Percentiles rank a stretch among this genome's conserved stretches.
These are phyloP conservation scores for Patella pellucida DNA, from an alignment of 2,888 invertebrate species.

Conservation along the genomic window DNA sequence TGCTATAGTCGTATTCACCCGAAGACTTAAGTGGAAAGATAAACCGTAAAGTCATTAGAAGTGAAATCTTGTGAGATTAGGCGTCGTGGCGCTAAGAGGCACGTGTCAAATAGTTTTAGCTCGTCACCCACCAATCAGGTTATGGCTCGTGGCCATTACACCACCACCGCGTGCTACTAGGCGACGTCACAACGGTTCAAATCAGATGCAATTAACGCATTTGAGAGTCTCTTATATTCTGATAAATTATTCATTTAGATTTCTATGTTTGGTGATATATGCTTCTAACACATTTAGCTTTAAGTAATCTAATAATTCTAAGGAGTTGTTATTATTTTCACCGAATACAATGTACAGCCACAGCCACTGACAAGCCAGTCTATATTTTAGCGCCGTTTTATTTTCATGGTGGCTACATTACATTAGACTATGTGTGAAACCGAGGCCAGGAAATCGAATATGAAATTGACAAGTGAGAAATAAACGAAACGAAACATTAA, in stretches of 20 bases:
- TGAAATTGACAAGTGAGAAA: too few relatives aligned
- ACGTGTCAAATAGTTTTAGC: constrained; percentile 9
- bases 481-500: too few relatives aligned
- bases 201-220: background rate
- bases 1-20: constrained; percentile 33
- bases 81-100: constrained; percentile 1
- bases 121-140: constrained; percentile 9
- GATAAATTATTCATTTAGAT: constrained; percentile 3
- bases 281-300: constrained; percentile 9
- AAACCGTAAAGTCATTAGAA: constrained; percentile 35
- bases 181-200: background rate
- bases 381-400: background rate
- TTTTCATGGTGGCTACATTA: background rate
- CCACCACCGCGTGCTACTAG: background rate
- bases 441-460: too few relatives aligned
- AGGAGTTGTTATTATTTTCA: background rate
- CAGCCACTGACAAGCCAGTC: background rate
- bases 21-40: constrained; percentile 30
- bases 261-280: constrained; percentile 7
- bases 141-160: background rate
- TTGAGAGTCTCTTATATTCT: background rate
- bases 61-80: constrained; percentile 19
- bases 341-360: background rate
- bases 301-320: background rate
- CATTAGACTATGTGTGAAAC: background rate